phyloP scores from a whole-genome alignment of 2,113 vertebrate species.

The Sigmodon hispidus region DNA sequence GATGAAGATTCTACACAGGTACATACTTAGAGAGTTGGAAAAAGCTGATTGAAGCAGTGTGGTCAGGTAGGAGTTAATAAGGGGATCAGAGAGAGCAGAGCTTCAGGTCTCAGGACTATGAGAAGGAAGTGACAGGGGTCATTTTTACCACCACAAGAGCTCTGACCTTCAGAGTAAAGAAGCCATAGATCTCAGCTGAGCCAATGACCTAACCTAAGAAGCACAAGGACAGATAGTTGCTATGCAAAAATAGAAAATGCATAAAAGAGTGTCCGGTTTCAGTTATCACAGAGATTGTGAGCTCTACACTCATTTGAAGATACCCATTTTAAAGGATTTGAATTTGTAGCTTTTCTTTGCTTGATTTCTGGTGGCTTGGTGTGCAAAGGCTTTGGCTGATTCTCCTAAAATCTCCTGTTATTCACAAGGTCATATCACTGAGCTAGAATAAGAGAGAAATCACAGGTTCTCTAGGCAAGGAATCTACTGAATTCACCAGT shows the following conservation, averaged over 20 bases:
- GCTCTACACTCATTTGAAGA: background rate
- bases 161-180: background rate
- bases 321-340: background rate
- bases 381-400: background rate
- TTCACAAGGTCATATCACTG: background rate
- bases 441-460: background rate
- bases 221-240: background rate
- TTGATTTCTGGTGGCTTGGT: background rate
- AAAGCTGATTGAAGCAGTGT: accelerated
- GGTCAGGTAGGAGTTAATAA: accelerated
- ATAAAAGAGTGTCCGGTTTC: background rate
- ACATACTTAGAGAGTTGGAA: background rate
- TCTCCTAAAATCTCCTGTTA: background rate
- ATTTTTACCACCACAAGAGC: no score
- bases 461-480: background rate
- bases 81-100: accelerated
- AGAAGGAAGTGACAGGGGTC: background rate
- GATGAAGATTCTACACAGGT: no score
- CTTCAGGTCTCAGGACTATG: background rate
- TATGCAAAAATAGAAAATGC: background rate
- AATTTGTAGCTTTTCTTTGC: background rate
- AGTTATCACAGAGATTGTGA: background rate
- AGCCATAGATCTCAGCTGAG: background rate
- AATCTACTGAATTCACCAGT: background rate
- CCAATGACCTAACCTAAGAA: background rate